Conservation (phyloP, 2,113 vertebrate genomes). For the Corythornis vintsioides region DNA sequence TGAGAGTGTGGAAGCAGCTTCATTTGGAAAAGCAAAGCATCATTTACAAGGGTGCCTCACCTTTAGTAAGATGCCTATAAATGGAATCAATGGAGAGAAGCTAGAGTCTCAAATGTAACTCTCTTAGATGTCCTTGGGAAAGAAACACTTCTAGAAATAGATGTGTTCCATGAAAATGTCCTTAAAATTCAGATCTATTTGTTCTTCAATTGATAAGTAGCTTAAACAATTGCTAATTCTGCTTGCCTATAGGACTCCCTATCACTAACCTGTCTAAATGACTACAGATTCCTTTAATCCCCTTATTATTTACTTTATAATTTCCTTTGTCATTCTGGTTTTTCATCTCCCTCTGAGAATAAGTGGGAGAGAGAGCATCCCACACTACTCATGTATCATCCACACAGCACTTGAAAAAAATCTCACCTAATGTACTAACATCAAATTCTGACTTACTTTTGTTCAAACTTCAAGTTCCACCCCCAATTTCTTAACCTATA, state of each 20-base stretch:
- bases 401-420: conserved; percentile 22
- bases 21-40: conserved; percentile 1
- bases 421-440: conserved; percentile 31
- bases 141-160: conserved; percentile 40
- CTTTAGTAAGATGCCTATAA: conserved; percentile 22
- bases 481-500: conserved; percentile 37
- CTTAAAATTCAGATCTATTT: conserved; percentile 39
- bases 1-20: not conserved
- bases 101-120: not conserved
- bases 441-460: conserved; percentile 25
- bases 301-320: conserved; percentile 56
- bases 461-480: conserved; percentile 35
- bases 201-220: not conserved
- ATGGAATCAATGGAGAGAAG: conserved; percentile 26
- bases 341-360: conserved; percentile 57
- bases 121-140: conserved; percentile 20
- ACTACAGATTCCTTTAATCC: conserved; percentile 22
- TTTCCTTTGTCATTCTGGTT: conserved; percentile 53
- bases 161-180: conserved; percentile 19
- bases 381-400: conserved; percentile 54
- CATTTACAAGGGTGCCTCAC: conserved; percentile 31
- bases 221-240: conserved; percentile 44
- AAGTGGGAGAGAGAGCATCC: conserved; percentile 57
- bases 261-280: conserved; percentile 33
- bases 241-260: not conserved